Base-by-base conservation (phyloP, 2,797 vertebrate genomes). In the Pelochelys cantorii region DNA sequence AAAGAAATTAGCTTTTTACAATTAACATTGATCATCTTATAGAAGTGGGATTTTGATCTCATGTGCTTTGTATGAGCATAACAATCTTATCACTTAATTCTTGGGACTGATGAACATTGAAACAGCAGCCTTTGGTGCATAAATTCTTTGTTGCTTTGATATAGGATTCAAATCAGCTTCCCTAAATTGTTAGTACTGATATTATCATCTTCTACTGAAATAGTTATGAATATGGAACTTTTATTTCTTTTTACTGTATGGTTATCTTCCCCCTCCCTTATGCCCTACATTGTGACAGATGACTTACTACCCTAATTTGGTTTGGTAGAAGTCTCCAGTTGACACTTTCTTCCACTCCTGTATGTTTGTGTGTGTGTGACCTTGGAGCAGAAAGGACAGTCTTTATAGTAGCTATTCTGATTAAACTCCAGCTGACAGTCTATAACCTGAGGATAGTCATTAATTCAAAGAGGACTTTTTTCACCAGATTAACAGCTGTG, bases 401-500 rank as follows among this genome's bases (percentile, higher is more conserved):
- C 79, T 27, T 56, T 80, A 57, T 80, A 37, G 83, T 79, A 85
- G 89, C 84, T 87, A 71, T 60, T 83, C 86, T 93, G 77, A 87
- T 85, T 90, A 25, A 94, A 85, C 84, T 88, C 27, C 96, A 94
- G 85, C 87, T 96, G 94, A 91, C 86, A 86, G 31, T 81, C 62
- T 95, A 89, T 97, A 95, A 96, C 29, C 14, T 84, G 92, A 94
- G 17, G 25, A 86, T 81, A 87, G 74, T 82, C 54, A 94, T 96
- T 92, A 94, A 59, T 48, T 84, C 83, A 79, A 90, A 85, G 60
- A 48, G n/a, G 83, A 4, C 85, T 31, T 83, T 83, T 92, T 86
- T 84, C 86, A 91, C 77, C 42, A 95, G 10, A 87, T 95, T 48
- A 94, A 83, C 89, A 95, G 79, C 89, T 96, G 89, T 79, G 83